Conservation (phyloP, 1,140 invertebrate genomes). For the Hyles euphorbiae region DNA sequence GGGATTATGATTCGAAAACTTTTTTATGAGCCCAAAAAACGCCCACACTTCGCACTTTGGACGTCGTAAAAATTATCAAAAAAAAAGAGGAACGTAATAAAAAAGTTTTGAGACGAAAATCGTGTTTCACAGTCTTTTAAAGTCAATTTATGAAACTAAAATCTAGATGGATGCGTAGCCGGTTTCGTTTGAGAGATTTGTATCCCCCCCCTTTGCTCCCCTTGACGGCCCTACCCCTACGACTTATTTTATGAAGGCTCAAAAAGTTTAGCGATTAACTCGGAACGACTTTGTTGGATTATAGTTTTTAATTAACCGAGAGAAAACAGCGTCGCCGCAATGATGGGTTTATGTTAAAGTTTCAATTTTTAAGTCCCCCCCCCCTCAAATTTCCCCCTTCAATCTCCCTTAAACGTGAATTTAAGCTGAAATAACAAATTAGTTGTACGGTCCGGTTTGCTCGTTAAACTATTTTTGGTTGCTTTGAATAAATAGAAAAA, state of each 20-base stretch:
- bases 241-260: too few species aligned
- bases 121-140: conserved; percentile 5
- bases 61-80: conserved; percentile 4
- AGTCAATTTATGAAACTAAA: conserved; percentile 1
- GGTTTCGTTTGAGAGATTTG: not conserved
- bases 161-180: not conserved
- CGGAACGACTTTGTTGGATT: not conserved
- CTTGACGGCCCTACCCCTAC: too few species aligned
- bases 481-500: too few species aligned
- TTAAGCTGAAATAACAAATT: too few species aligned
- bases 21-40: conserved; percentile 1
- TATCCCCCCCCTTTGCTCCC: not conserved
- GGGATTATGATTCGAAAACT: conserved; percentile 8
- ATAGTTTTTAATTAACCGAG: conserved; percentile 8
- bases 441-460: too few species aligned
- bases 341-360: too few species aligned
- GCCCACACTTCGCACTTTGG: not conserved
- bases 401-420: too few species aligned
- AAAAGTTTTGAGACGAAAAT: conserved; percentile 1
- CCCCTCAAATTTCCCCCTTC: too few species aligned
- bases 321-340: conserved; percentile 1
- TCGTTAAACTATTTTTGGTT: too few species aligned
- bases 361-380: too few species aligned
- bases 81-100: not conserved
- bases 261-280: not conserved